These are phyloP conservation scores for fruit fly (Drosophila melanogaster) DNA, from an alignment of 1,140 invertebrate species.

Conservation along the genomic window DNA sequence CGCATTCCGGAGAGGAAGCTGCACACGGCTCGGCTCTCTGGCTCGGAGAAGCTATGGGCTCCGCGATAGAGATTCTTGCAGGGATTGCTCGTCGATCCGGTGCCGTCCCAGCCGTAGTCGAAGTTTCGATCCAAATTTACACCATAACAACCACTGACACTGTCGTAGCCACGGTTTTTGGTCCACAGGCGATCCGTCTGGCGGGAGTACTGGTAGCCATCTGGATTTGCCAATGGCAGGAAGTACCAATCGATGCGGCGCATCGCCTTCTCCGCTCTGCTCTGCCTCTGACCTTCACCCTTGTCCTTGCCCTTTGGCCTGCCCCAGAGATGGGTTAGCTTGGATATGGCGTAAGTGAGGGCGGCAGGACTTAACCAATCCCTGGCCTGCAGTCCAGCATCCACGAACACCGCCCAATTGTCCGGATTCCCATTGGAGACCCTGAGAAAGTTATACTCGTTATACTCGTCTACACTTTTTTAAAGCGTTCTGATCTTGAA, in stretches of 20 bases:
- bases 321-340: conserved; percentile 88
- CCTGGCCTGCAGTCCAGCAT: conserved; percentile 90
- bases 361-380: conserved; percentile 95
- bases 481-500: neutral
- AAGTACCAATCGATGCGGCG: conserved; percentile 93
- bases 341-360: conserved; percentile 90
- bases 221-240: conserved; percentile 89
- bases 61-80: conserved; percentile 93
- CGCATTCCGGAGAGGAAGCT: conserved; percentile 86
- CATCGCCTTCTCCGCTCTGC: conserved; percentile 86
- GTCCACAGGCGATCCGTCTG: conserved; percentile 88
- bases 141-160: conserved; percentile 88
- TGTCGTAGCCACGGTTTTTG: conserved; percentile 88
- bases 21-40: conserved; percentile 90
- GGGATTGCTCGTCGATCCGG: conserved; percentile 91
- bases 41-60: conserved; percentile 91
- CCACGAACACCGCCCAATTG: conserved; percentile 88
- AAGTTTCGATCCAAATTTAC: conserved; percentile 93
- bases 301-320: neutral
- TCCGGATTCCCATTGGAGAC: conserved; percentile 87
- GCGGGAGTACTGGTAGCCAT: conserved; percentile 89
- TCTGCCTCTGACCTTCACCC: conserved; percentile 30
- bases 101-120: conserved; percentile 90
- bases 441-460: conserved; percentile 68
- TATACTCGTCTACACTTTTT: neutral